Conservation (phyloP, 2,797 vertebrate species). For the Lagorchestes hirsutus region DNA sequence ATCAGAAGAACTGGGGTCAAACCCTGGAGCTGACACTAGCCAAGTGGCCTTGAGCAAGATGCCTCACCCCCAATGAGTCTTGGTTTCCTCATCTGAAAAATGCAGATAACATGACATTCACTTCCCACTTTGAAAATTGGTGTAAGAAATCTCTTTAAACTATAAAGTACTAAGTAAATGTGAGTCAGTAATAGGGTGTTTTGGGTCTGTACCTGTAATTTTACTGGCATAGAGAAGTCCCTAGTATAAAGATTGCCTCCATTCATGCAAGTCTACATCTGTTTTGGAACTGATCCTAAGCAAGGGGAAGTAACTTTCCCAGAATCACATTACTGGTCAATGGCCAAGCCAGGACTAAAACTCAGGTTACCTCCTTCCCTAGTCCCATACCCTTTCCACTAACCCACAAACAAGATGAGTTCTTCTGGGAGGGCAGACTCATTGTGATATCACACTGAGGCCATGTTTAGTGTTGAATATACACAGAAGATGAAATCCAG, state of each 20-base stretch:
- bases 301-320: background rate
- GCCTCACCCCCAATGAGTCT: background rate
- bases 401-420: background rate
- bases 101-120: background rate
- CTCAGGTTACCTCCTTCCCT: background rate
- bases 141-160: background rate
- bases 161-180: background rate
- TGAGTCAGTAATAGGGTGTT: background rate
- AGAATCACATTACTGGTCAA: background rate
- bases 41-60: background rate
- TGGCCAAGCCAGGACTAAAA: background rate
- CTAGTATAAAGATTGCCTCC: background rate
- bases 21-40: background rate
- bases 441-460: background rate
- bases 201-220: background rate
- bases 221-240: background rate
- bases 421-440: background rate
- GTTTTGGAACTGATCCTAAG: constrained; percentile 1
- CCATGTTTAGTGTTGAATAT: background rate
- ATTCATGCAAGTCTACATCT: background rate
- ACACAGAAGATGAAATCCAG: too few species aligned
- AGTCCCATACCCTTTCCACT: background rate
- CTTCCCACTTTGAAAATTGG: background rate
- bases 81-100: background rate
- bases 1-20: background rate